Base-by-base conservation (phyloP, 2,888 invertebrate genomes). In the Steinernema scapterisci region DNA sequence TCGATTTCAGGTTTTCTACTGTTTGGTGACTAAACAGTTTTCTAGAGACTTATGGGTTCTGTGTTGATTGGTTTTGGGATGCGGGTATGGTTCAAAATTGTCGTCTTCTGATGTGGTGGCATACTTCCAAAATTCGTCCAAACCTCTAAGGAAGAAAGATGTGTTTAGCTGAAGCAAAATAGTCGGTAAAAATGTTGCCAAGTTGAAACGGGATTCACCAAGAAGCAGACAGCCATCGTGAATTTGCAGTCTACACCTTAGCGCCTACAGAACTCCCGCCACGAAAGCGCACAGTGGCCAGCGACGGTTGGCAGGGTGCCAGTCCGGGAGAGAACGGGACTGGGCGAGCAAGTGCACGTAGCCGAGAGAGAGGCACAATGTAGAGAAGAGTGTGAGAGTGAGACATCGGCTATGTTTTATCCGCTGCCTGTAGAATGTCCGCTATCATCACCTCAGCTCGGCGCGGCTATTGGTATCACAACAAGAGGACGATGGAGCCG, bases 371-470 rank as follows among this genome's bases (percentile, higher is more conserved):
- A 16, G 16, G 63, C 63, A n/a, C 52, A 52, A 52, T 21, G 52
- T n/a, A 23, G 19, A n/a, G 63, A 31, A 23, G 54, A 63, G 63
- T 63, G 63, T 31, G 31, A 63, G 63, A 63, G 63, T 63, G 63
- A 63, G 31, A 31, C 63, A 63, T n/a, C 63, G 63, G 3, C 54
- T 11, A 54, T 54, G 54, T 63, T 31, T 63, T 63, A 31, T 63
- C 63, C 31, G 25, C 54, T 16, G 63, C 63, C 63, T 63, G 31
- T 63, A 31, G 27, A 63, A 63, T 63, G 63, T 63, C 63, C 52
- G 63, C n/a, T 48, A 16, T 27, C 63, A 63, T 31, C 63, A 63
- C 16, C 63, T 63, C 31, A 19, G 9, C 31, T 63, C 31, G 16
- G 9, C 31, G 16, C 63, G 31, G 38, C 31, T 13, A 11, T 13